Percentiles rank a stretch among this genome's conserved stretches.
These are phyloP conservation scores for Tyrannus savana DNA, from an alignment of 2,113 vertebrate species.

Conservation along the genomic window DNA sequence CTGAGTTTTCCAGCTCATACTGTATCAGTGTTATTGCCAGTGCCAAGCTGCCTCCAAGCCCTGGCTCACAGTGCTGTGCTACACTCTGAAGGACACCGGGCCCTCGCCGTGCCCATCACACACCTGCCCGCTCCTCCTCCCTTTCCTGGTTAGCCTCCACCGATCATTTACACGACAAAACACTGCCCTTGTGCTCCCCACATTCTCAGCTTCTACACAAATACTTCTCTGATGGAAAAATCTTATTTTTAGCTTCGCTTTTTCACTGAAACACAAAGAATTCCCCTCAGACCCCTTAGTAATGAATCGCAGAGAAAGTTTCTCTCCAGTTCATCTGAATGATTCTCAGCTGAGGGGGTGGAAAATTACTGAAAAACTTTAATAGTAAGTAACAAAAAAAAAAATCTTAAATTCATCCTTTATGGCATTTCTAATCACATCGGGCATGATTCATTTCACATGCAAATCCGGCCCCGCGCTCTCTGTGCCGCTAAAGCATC, in stretches of 20 bases:
- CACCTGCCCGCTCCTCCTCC: background rate
- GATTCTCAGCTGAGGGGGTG: background rate
- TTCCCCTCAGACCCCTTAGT: constrained; percentile 58
- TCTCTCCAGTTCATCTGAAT: background rate
- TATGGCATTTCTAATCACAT: background rate
- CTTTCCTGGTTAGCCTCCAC: background rate
- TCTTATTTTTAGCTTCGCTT: constrained; percentile 49
- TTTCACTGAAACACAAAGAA: constrained; percentile 41
- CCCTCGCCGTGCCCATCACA: rapidly evolving
- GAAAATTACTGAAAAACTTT: constrained; percentile 55
- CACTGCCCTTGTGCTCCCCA: background rate
- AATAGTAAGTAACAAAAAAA: constrained; percentile 30
- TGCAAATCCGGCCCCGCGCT: constrained; percentile 44
- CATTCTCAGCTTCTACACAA: background rate
- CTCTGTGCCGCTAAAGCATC: background rate
- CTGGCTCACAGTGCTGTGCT: background rate
- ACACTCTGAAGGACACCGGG: rapidly evolving
- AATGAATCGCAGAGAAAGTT: constrained; percentile 38
- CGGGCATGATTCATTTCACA: constrained; percentile 46
- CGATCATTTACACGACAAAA: background rate
- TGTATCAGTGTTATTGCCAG: rapidly evolving
- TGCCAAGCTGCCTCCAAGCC: background rate
- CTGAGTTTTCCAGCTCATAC: background rate
- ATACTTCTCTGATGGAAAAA: background rate
- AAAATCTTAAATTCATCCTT: constrained; percentile 25